These are phyloP conservation scores for Onychomys leucogaster DNA, from an alignment of 2,797 vertebrate genomes.

Conservation along the genomic window DNA sequence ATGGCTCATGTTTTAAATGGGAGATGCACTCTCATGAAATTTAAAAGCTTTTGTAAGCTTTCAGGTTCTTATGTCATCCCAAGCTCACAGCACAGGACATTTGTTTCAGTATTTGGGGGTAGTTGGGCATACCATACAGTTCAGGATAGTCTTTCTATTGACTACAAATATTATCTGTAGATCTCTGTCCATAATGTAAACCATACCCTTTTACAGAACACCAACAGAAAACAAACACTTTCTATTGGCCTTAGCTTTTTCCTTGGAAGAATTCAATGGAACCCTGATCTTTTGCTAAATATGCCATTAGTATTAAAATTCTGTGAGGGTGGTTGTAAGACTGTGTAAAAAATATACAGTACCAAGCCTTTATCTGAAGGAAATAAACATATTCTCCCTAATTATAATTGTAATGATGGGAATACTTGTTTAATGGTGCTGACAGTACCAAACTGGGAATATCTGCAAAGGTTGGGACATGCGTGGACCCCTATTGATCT, in stretches of 20 bases:
- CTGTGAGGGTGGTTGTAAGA: no score
- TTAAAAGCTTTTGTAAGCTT: neutral
- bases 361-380: rapidly evolving
- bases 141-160: neutral
- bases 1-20: no score
- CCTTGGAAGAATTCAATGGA: neutral
- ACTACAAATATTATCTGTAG: no score
- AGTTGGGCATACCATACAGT: rapidly evolving
- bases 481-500: neutral
- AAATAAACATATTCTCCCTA: rapidly evolving
- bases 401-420: rapidly evolving
- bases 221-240: no score
- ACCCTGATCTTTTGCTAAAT: neutral
- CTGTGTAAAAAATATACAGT: no score
- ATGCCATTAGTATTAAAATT: rapidly evolving
- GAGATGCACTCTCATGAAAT: neutral
- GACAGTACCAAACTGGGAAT: no score
- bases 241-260: neutral
- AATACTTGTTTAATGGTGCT: rapidly evolving
- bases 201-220: neutral
- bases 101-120: neutral
- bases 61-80: neutral
- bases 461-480: neutral
- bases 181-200: no score
- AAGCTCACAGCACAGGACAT: neutral